A percentile compares a stretch with the other conserved stretches of the same genome.
Conservation (phyloP, 2,888 invertebrate species). For the Desoria tigrina region DNA sequence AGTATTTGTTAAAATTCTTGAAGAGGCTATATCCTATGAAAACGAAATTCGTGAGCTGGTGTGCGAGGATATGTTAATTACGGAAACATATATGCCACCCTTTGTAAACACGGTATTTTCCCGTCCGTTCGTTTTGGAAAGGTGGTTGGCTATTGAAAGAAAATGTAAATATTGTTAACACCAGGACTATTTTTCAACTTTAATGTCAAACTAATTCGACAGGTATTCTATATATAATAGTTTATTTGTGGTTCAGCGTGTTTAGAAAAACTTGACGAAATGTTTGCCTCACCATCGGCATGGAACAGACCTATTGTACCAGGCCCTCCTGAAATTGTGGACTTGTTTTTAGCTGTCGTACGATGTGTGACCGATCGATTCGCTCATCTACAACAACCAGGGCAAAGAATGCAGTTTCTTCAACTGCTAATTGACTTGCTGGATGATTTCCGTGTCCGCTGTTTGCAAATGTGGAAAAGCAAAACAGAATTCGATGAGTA, state of each 20-base stretch:
- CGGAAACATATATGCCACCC: conserved; percentile 43
- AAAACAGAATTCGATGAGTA: conserved; percentile 34
- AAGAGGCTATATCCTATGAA: conserved; percentile 49
- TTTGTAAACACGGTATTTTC: conserved; percentile 51
- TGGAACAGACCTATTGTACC: conserved; percentile 50
- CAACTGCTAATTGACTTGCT: conserved; percentile 46
- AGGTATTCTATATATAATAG: neutral
- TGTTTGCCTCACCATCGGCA: conserved; percentile 50
- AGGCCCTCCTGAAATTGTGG: conserved; percentile 50
- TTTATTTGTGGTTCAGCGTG: conserved; percentile 31
- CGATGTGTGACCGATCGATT: conserved; percentile 50
- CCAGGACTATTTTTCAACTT: neutral
- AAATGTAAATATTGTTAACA: conserved; percentile 27
- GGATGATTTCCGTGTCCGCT: conserved; percentile 50
- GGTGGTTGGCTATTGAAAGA: conserved; percentile 50
- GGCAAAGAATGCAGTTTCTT: conserved; percentile 47
- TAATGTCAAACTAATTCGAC: neutral
- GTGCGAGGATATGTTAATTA: conserved; percentile 27
- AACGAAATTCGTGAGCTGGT: conserved; percentile 45
- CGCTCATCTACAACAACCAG: conserved; percentile 46
- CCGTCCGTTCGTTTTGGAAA: conserved; percentile 43
- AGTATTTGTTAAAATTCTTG: conserved; percentile 49
- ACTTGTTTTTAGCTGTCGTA: conserved; percentile 49
- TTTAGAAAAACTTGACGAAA: conserved; percentile 49
- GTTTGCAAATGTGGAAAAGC: conserved; percentile 51